Evolutionary conservation across 2,113 vertebrate genomes (phyloP).

Genomic region (Gadus chalcogrammus): DNA sequence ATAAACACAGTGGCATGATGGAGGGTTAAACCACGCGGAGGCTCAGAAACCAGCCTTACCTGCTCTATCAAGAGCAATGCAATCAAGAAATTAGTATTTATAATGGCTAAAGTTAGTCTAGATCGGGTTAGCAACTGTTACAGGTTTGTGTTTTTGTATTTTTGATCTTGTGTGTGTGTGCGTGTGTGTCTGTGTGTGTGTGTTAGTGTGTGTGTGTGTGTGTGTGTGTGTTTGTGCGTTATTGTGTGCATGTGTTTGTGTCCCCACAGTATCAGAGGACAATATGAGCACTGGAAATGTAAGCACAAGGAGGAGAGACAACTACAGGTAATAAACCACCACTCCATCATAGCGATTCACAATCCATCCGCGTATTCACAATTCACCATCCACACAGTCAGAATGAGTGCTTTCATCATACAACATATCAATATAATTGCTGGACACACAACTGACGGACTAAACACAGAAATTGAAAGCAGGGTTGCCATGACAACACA

Average conservation of each 20-base stretch:
- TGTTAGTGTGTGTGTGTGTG: conserved; percentile 23
- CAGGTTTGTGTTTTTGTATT: conserved; percentile 6
- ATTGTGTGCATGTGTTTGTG: not conserved
- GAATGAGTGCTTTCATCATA: too few relatives aligned
- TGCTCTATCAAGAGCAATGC: too few relatives aligned
- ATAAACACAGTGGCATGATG: conserved; percentile 1
- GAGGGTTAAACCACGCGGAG: too few relatives aligned
- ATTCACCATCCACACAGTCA: too few relatives aligned
- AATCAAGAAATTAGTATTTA: too few relatives aligned
- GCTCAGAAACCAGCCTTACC: too few relatives aligned
- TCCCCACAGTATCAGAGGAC: conserved; percentile 36
- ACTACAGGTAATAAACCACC: conserved; percentile 56
- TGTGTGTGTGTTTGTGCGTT: conserved; percentile 10
- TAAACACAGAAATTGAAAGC: too few relatives aligned
- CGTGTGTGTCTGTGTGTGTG: too few relatives aligned
- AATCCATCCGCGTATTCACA: too few relatives aligned
- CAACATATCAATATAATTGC: too few relatives aligned
- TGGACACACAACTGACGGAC: too few relatives aligned
- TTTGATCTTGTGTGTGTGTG: not conserved
- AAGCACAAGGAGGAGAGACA: conserved; percentile 34
- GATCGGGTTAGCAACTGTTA: not conserved
- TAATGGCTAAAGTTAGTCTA: not conserved
- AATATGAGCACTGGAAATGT: conserved; percentile 46
- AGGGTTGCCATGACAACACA: too few relatives aligned
- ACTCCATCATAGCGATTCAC: not conserved